Base-by-base conservation (phyloP, 1,140 invertebrate genomes). In the Cataglyphis hispanica region DNA sequence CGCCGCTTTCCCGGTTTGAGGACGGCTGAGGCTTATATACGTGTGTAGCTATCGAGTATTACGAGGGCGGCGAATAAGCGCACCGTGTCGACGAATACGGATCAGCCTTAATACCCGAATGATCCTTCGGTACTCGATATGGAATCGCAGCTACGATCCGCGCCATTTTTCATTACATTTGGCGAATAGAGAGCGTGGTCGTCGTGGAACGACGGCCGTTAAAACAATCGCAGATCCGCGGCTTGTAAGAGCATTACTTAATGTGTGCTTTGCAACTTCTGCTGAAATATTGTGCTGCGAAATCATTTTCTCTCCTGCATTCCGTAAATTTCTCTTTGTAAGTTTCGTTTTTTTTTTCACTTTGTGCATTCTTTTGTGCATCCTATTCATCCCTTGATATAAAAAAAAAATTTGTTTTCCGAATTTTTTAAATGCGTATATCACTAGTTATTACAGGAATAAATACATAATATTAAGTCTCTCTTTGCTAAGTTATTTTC, bases 81-180 rank as follows among this genome's bases (percentile, higher is more conserved):
- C 22, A 40, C 46, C 72, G 80, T 77, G 50, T 70, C 78, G 78
- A 70, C 80, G 78, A 84, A 77, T 78, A 85, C 50, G 43, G 80
- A 88, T 88, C 86, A 74, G 40, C 40, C 43, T 88, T 78, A 85
- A 88, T 87, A 58, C 83, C 74, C 58, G 66, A 87, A 87, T 69
- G 84, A 87, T 87, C 74, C 75, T 63, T 80, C n/a, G 58, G 46
- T 72, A 70, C 46, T 87, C 78, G 86, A 70, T 88, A 83, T 84
- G 58, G 31, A 88, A 60, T 84, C 64, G 43, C 31, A 63, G 43
- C 58, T 75, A 53, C 72, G 60, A 77, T 77, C 46, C 60, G 60
- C 43, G 72, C 19, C 40, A 11, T 84, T 84, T 70, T 84, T 61
- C 25, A 66, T 58, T 34, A 75, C 67, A 83, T 84, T 77, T 77